A percentile compares a stretch with the other conserved stretches of the same genome.
phyloP scores from a whole-genome alignment of 2,888 invertebrate species.

The Drosophila paranaensis region DNA sequence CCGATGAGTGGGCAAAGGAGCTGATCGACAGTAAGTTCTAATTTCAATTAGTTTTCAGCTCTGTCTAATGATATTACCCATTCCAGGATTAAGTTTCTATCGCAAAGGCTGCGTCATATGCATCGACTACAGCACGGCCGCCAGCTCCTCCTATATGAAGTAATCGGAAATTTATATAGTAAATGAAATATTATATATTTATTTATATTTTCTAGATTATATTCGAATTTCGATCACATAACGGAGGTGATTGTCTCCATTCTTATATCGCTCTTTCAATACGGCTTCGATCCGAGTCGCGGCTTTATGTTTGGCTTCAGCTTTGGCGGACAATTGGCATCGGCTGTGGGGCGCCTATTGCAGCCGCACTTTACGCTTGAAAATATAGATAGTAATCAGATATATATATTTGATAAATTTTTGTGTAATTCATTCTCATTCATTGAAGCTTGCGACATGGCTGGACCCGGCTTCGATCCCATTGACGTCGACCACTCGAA shows the following conservation, averaged over 20 bases:
- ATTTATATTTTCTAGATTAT: constrained; percentile 43
- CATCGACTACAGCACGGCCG: constrained; percentile 81
- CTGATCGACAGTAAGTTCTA: constrained; percentile 76
- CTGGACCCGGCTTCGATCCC: constrained; percentile 83
- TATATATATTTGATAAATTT: not conserved
- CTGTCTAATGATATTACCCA: not conserved
- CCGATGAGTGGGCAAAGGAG: constrained; percentile 77
- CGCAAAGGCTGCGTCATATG: constrained; percentile 83
- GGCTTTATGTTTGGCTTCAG: constrained; percentile 84
- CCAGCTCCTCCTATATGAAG: constrained; percentile 80
- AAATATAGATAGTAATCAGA: constrained; percentile 81
- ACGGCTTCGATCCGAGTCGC: constrained; percentile 75
- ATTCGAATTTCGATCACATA: constrained; percentile 75
- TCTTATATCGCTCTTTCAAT: constrained; percentile 63
- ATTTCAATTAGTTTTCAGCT: not conserved
- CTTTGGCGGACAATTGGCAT: constrained; percentile 83
- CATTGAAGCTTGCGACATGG: constrained; percentile 83
- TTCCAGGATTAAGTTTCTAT: constrained; percentile 77
- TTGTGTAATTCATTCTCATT: not conserved
- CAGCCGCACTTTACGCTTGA: constrained; percentile 66
- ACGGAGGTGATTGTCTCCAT: constrained; percentile 70
- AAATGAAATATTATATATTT: not conserved
- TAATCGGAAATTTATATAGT: constrained; percentile 14
- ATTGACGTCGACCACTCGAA: constrained; percentile 73
- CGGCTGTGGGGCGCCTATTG: constrained; percentile 76